Percentiles rank a stretch among this genome's conserved stretches.
phyloP scores from a whole-genome alignment of 2,113 vertebrate species.

The Ophthalmolycus amberensis region DNA sequence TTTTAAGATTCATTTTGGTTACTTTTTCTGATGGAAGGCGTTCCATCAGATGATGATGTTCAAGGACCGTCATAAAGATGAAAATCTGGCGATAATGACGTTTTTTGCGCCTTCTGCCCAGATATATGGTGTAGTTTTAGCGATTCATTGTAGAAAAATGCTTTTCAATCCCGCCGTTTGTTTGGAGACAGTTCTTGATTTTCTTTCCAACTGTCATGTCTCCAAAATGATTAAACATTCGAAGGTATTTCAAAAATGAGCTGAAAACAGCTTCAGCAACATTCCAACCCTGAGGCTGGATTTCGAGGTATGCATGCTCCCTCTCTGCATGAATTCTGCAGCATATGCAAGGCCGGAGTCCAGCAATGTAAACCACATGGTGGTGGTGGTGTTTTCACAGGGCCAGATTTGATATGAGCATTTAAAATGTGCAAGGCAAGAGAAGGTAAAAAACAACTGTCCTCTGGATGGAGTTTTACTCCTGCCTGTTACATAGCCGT shows the following conservation, averaged over 20 bases:
- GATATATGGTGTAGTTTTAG: no score
- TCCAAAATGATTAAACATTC: neutral
- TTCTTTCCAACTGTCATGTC: neutral
- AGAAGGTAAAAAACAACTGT: neutral
- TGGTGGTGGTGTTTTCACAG: conserved; percentile 34
- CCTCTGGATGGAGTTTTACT: neutral
- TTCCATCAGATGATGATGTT: neutral
- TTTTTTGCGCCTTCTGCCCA: no score
- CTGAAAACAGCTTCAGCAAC: neutral
- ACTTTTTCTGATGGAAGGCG: neutral
- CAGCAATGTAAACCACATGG: conserved; percentile 30
- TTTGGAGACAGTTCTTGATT: neutral
- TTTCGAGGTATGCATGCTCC: neutral
- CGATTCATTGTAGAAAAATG: no score
- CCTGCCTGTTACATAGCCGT: neutral
- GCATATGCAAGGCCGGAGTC: neutral
- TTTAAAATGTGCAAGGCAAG: neutral
- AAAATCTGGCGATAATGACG: no score
- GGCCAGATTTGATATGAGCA: neutral
- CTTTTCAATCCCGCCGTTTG: no score
- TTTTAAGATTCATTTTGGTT: neutral
- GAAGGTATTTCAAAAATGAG: neutral
- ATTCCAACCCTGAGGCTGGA: conserved; percentile 22
- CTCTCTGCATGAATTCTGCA: conserved; percentile 1
- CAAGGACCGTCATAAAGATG: neutral